Conservation (phyloP, 2,888 invertebrate species). For the Anticlea derivata region DNA sequence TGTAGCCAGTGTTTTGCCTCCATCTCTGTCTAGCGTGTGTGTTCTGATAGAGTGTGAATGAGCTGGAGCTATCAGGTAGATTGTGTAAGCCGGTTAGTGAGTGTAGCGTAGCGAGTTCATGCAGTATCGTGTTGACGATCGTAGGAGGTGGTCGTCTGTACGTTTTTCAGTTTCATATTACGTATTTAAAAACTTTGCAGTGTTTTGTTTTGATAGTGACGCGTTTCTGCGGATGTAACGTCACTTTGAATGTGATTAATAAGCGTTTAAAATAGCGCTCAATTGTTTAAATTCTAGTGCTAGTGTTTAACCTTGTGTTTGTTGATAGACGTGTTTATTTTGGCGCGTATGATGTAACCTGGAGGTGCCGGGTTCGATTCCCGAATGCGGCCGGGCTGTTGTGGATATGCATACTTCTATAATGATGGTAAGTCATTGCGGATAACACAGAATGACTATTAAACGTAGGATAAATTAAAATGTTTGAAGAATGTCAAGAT, state of each 20-base stretch:
- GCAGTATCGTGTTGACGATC: constrained; percentile 52
- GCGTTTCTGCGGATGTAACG: constrained; percentile 38
- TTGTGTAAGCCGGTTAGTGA: constrained; percentile 28
- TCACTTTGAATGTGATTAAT: constrained; percentile 27
- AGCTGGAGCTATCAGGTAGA: constrained; percentile 59
- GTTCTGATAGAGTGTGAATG: constrained; percentile 46
- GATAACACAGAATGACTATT: not conserved
- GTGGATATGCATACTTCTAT: constrained; percentile 77
- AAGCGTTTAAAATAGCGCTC: constrained; percentile 30
- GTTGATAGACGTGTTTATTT: constrained; percentile 76
- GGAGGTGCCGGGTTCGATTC: constrained; percentile 67
- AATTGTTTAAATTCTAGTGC: constrained; percentile 56
- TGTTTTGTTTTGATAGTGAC: constrained; percentile 66
- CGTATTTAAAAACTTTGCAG: constrained; percentile 79
- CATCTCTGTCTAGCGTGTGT: constrained; percentile 49
- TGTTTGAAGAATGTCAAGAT: constrained; percentile 27
- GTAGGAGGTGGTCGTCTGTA: constrained; percentile 46
- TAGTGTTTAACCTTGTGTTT: constrained; percentile 75
- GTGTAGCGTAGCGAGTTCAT: constrained; percentile 50
- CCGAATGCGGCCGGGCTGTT: constrained; percentile 60
- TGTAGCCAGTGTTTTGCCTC: constrained; percentile 41
- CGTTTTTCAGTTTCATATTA: constrained; percentile 48
- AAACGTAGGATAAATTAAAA: constrained; percentile 3
- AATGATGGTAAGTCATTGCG: constrained; percentile 70
- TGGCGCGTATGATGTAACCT: constrained; percentile 76